Evolutionary conservation across 2,797 vertebrate species (phyloP).

Genomic region (Cossypha heuglini): DNA sequence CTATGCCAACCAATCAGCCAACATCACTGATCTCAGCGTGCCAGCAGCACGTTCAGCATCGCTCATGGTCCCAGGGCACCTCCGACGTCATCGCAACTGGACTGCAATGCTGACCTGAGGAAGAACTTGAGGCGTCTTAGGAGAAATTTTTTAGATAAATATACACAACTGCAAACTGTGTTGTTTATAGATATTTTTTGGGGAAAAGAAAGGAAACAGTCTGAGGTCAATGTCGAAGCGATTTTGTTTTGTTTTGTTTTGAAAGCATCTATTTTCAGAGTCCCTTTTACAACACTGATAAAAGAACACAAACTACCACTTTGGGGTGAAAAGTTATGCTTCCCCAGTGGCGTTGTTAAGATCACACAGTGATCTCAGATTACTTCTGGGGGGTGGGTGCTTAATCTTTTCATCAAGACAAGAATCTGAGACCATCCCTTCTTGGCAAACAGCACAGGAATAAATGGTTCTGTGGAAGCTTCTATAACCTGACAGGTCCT

Average conservation of each 20-base stretch:
- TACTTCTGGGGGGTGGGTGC: neutral
- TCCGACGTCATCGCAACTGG: neutral
- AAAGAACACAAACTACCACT: conserved; percentile 36
- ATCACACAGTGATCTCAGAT: neutral
- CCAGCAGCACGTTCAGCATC: neutral
- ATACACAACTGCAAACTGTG: neutral
- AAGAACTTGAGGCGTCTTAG: neutral
- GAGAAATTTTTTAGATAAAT: conserved; percentile 25
- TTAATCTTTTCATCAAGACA: neutral
- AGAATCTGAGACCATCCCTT: neutral
- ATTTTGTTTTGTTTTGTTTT: neutral
- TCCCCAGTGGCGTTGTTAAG: neutral
- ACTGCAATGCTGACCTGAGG: neutral
- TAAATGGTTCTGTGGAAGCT: neutral
- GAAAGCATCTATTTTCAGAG: conserved; percentile 41
- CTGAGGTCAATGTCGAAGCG: neutral
- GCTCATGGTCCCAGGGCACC: neutral
- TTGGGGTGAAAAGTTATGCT: conserved; percentile 18
- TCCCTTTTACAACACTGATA: conserved; percentile 9
- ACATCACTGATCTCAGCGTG: neutral
- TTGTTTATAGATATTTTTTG: neutral
- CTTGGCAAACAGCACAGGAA: neutral
- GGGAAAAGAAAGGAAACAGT: neutral
- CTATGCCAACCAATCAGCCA: neutral
- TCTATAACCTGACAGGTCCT: neutral